These are phyloP conservation scores for Diacarnus erythraeanus DNA, from an alignment of 37 sponge, comb jelly and placozoan species.

Conservation along the genomic window DNA sequence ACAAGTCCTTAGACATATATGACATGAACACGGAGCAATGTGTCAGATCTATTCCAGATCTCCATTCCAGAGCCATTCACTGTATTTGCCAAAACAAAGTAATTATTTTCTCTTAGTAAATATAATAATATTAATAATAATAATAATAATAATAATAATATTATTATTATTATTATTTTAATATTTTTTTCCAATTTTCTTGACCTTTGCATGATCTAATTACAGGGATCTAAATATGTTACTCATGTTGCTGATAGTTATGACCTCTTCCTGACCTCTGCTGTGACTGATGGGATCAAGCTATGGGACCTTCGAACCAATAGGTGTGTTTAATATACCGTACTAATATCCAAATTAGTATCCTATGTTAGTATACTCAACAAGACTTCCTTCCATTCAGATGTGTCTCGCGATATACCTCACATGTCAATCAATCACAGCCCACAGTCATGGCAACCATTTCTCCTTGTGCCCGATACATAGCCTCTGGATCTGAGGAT, in stretches of 20 bases:
- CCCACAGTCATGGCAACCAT: constrained; percentile 63
- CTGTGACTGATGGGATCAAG: constrained; percentile 84
- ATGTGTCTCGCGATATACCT: constrained; percentile 62
- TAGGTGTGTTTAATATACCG: constrained; percentile 31
- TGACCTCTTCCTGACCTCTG: constrained; percentile 83
- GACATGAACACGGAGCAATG: constrained; percentile 80
- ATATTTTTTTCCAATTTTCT: neutral
- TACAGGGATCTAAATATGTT: constrained; percentile 81
- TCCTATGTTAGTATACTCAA: neutral
- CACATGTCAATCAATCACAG: constrained; percentile 49
- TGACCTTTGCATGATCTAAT: neutral
- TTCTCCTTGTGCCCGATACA: constrained; percentile 88
- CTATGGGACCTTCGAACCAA: constrained; percentile 88
- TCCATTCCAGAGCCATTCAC: constrained; percentile 68
- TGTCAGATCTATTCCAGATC: constrained; percentile 47
- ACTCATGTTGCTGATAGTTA: constrained; percentile 67
- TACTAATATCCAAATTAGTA: neutral
- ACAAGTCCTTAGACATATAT: constrained; percentile 69
- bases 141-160: neutral
- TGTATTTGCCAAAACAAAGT: constrained; percentile 81
- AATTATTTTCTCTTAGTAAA: neutral
- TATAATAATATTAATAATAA: neutral
- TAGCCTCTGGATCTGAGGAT: constrained; percentile 91
- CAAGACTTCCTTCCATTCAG: constrained; percentile 15
- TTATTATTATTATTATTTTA: neutral